Conservation (phyloP, 2,113 vertebrate genomes). For the Rallus limicola region DNA sequence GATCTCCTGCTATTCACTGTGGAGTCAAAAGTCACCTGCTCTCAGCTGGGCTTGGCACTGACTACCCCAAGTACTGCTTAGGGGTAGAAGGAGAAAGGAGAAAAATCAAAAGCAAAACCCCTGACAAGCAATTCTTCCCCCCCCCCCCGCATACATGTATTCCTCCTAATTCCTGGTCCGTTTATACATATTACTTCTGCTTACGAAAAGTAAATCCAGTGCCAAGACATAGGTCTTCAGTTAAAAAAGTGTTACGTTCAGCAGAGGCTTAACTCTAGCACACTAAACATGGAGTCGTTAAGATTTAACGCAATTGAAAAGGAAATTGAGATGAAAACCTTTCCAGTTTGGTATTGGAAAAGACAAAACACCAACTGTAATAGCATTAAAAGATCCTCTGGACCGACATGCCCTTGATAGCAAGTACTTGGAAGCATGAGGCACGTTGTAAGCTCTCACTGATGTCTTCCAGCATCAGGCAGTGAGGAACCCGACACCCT, state of each 20-base stretch:
- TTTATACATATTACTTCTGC: constrained; percentile 3
- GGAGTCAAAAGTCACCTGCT: constrained; percentile 30
- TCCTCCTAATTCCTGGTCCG: not conserved
- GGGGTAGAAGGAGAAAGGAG: not conserved
- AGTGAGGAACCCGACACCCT: not conserved
- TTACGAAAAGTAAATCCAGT: constrained; percentile 22
- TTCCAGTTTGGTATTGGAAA: constrained; percentile 21
- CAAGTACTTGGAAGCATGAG: constrained; percentile 18
- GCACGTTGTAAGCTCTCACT: not conserved
- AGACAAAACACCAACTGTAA: not conserved
- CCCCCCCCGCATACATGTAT: not conserved
- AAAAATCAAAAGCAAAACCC: constrained; percentile 30
- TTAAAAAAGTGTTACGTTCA: constrained; percentile 32
- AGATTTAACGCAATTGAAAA: not conserved
- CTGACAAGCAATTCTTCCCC: not conserved
- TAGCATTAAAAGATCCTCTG: constrained; percentile 23
- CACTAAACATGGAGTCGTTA: not conserved
- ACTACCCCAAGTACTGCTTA: not conserved
- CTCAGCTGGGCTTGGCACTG: not conserved
- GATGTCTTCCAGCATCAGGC: not conserved
- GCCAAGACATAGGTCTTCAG: constrained; percentile 13
- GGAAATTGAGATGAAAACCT: constrained; percentile 49
- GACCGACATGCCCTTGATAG: not conserved
- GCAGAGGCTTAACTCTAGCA: constrained; percentile 39
- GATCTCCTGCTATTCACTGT: not conserved